Conservation (phyloP, 1,140 invertebrate genomes). For the Conopomorpha cramerella region DNA sequence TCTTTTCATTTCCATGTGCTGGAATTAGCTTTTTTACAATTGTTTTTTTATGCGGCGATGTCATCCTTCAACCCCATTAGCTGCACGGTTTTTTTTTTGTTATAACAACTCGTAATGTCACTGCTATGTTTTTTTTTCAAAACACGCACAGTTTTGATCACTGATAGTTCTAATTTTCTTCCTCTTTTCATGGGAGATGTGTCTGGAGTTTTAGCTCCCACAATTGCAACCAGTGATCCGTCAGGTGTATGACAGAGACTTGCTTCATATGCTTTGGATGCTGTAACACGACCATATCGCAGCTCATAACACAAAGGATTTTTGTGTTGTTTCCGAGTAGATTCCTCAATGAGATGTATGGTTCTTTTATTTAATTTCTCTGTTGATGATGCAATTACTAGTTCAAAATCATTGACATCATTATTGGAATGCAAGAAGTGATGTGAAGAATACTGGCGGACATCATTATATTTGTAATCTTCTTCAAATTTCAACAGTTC, state of each 20-base stretch:
- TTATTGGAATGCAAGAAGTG: neutral
- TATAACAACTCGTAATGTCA: too few species aligned
- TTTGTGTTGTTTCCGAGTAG: neutral
- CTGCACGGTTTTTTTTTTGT: too few species aligned
- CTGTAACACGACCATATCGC: constrained; percentile 7
- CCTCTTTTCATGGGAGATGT: constrained; percentile 10
- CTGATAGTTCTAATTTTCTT: constrained; percentile 16
- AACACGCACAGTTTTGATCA: too few species aligned
- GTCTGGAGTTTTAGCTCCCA: constrained; percentile 5
- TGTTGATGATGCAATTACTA: neutral
- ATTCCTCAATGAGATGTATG: neutral
- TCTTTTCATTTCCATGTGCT: too few species aligned
- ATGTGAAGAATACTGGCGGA: too few species aligned
- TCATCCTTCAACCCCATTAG: too few species aligned
- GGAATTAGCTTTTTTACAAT: too few species aligned
- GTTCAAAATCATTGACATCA: neutral
- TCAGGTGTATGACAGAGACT: constrained; percentile 18
- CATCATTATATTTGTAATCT: neutral
- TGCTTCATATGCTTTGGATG: constrained; percentile 18
- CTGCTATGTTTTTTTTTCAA: too few species aligned
- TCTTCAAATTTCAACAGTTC: constrained; percentile 6
- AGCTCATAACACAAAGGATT: constrained; percentile 4
- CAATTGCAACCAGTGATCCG: constrained; percentile 16
- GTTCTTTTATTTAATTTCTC: neutral
- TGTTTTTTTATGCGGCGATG: too few species aligned